Evolutionary conservation across 2,113 vertebrate species (phyloP).

Genomic region (Megaceryle maxima): DNA sequence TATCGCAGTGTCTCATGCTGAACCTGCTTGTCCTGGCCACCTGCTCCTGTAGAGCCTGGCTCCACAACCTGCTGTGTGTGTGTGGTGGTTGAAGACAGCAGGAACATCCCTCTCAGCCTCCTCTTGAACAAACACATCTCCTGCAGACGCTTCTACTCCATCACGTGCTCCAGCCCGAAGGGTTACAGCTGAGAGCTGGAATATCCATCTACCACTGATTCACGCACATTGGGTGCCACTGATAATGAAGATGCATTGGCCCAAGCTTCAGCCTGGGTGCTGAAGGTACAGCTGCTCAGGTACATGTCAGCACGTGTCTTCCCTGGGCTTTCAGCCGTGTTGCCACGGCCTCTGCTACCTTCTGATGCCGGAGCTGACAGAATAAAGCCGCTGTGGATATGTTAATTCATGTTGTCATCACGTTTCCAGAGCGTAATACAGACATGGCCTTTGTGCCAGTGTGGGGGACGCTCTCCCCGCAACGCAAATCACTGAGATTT

Average conservation of each 20-base stretch:
- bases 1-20: not conserved
- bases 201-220: not conserved
- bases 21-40: not conserved
- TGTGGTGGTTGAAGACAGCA: not conserved
- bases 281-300: not conserved
- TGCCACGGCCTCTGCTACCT: not conserved
- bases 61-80: fast-evolving
- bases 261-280: not conserved
- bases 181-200: not conserved
- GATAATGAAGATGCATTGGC: not conserved
- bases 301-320: fast-evolving
- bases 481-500: not conserved
- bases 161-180: not conserved
- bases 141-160: not conserved
- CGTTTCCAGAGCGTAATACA: not conserved
- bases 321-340: not conserved
- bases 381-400: not conserved
- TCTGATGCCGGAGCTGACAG: not conserved
- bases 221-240: not conserved
- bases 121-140: not conserved
- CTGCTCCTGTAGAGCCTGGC: not conserved
- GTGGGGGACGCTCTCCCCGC: not conserved
- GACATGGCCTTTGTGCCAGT: not conserved
- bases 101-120: not conserved
- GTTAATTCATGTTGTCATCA: not conserved